Base-by-base conservation (phyloP, 2,888 invertebrate species). In the Celastrina argiolus region DNA sequence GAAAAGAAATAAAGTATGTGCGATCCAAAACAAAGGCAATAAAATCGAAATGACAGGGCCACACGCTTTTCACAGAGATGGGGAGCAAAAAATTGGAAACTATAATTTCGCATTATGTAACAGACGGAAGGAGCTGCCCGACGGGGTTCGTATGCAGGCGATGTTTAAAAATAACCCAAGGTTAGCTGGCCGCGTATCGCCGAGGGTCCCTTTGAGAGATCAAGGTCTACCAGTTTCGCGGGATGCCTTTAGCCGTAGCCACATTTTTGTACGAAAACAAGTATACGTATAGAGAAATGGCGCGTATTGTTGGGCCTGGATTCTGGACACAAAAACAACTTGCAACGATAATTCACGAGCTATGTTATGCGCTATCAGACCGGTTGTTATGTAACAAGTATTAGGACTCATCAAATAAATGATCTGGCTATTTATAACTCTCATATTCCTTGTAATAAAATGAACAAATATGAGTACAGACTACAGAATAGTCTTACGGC, bases 121-220 rank as follows among this genome's bases (percentile, higher is more conserved):
- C 85, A 88, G 83, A 87, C 85, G 90, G 88, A 90, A 90, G 87
- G 83, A 88, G 85, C 81, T 76, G 88, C 77, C 78, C 72, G 85
- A 79, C 83, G 78, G 87, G 88, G 81, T 85, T 84, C 84, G 85
- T 81, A 84, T 87, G 87, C 88, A 89, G 78, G 80, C 81, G 77
- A 78, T 81, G 84, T 82, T 84, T 89, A 89, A 88, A 91, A 90
- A 90, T 90, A 91, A 85, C 90, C 77, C 90, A 91, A 91, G 90
- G 90, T 86, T 89, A 87, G 79, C 81, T 80, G 79, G 79, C 79
- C 81, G 80, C 73, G 73, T 68, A 80, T 80, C 78, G 75, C 75
- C 76, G 83, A 85, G 89, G 88, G 88, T 87, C 80, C 88, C 83
- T 88, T 89, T 86, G 87, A 86, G 75, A 82, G 81, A 86, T 86